These are phyloP conservation scores for Pyrrhia umbra DNA, from an alignment of 2,888 invertebrate species.

Conservation along the genomic window DNA sequence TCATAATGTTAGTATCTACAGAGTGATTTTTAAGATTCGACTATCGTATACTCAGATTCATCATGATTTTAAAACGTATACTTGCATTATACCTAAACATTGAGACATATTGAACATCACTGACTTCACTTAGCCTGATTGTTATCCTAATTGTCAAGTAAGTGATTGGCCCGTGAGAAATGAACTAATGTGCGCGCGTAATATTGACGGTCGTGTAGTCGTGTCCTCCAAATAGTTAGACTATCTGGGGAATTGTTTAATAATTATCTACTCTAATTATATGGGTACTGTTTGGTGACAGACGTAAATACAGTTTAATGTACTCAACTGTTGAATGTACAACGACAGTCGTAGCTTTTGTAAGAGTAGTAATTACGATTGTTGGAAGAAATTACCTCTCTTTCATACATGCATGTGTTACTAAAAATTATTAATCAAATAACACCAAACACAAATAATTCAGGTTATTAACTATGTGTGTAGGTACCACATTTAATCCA, in stretches of 20 bases:
- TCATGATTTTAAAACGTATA: background rate
- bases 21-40: too few relatives aligned
- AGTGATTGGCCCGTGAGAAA: slow-evolving; percentile 76
- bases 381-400: too few relatives aligned
- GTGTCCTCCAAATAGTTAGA: slow-evolving; percentile 52
- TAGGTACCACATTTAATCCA: too few relatives aligned
- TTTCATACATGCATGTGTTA: too few relatives aligned
- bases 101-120: slow-evolving; percentile 10
- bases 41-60: too few relatives aligned
- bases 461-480: too few relatives aligned
- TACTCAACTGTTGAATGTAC: background rate
- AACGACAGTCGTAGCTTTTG: too few relatives aligned
- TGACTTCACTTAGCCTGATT: slow-evolving; percentile 62
- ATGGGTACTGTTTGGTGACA: slow-evolving; percentile 14
- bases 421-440: too few relatives aligned
- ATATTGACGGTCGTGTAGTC: slow-evolving; percentile 71
- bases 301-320: slow-evolving; percentile 5
- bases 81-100: background rate
- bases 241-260: slow-evolving; percentile 52
- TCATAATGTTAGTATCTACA: too few relatives aligned
- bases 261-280: slow-evolving; percentile 57
- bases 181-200: slow-evolving; percentile 76
- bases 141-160: slow-evolving; percentile 74
- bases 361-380: too few relatives aligned
- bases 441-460: too few relatives aligned